Evolutionary conservation across 2,113 vertebrate species (phyloP), one percentile per base, ranked within the genome.

Genomic region (Stigmatopora argus): DNA sequence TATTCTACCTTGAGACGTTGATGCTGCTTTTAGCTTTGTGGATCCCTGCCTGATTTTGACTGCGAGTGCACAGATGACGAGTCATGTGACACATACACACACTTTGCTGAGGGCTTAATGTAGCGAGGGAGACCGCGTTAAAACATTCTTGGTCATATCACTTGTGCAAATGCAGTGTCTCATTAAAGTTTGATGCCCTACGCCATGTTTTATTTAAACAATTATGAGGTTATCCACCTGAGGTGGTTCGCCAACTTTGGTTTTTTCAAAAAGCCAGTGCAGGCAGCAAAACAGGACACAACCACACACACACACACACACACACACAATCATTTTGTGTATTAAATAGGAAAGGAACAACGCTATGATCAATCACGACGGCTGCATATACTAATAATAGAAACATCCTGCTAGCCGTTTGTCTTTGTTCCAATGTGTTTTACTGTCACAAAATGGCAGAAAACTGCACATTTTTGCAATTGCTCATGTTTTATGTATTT

Each of bases 171-270:
- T 81, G 87, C 83, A 73, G 62, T 51, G 78, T 75, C 79, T 79
- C 82, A 86, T 91, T 79, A 90, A 91, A 84, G 55, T 87, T 92
- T 89, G 75, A 91, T 83, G 77, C 61, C 81, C 78, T 83, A 69
- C 13, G 51, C 38, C 80, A 90, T 91, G 71, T 87, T 89, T 90
- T 91, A 90, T 90, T 91, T 74, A 91, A 86, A 84, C 81, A 90
- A 88, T 87, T 84, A 85, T 67, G 84, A 87, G 79, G 80, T 83
- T 87, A 62, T 69, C 84, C 78, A 72, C 83, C 76, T 77, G 81
- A 80, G 83, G 74, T 64, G 71, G 70, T 68, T 71, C 23, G 66
- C 46, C 41, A 10, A 34, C 60, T 51, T 73, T 79, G 78, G 55
- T 38, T 78, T 76, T 44, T 66, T 53, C 63, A 74, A 8, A 57